Base-by-base conservation (phyloP, 23 tunicate species). In the Phallusia fumigata region DNA sequence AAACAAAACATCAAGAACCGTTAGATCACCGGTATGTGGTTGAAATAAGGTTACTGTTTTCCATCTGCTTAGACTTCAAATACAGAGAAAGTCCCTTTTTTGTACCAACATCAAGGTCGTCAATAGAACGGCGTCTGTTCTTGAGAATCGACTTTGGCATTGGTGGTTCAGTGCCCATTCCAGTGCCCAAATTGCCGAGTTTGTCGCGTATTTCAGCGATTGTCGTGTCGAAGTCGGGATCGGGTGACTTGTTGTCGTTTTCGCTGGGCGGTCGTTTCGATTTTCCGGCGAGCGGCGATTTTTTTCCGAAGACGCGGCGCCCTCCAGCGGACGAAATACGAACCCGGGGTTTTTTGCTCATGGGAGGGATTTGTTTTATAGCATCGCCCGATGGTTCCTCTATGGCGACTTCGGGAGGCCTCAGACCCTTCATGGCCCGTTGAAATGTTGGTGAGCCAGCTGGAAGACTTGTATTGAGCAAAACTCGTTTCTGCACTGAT, bases 391-490 rank as follows among this genome's bases (percentile, higher is more conserved):
- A 36, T 19, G 82, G 53, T 2, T 30, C 22, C 22, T 78, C 75
- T 24, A 21, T 24, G 16, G 16, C 69, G 3, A 3, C 69, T 76
- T 73, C 79, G 10, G 53, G 75, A 8, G 82, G 77, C 5, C 76
- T 75, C 24, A 87, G 36, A 5, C 88, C 88, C 65, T 87, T 79
- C 97, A 92, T 87, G 31, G 91, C 91, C 32, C 97, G 74, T 83
- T 92, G 97, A 84, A 92, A 92, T 0, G 97, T 84, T 19, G 97
- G 97, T 0, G 97, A 92, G 0, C 88, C 97, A 31, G 83, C 49
- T 26, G 97, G 97, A 1, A 92, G 81, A 40, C 84, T 69, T 0
- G 91, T 92, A 85, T 92, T 92, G 30, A 92, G 40, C 58, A 80
- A 86, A 11, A 92, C 91, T 1, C 83, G 91, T 36, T 80, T 92